A percentile compares a stretch with the other conserved stretches of the same genome.
These are phyloP conservation scores for Brevipalpus yothersi DNA, from an alignment of 1,140 invertebrate species.

Conservation along the genomic window DNA sequence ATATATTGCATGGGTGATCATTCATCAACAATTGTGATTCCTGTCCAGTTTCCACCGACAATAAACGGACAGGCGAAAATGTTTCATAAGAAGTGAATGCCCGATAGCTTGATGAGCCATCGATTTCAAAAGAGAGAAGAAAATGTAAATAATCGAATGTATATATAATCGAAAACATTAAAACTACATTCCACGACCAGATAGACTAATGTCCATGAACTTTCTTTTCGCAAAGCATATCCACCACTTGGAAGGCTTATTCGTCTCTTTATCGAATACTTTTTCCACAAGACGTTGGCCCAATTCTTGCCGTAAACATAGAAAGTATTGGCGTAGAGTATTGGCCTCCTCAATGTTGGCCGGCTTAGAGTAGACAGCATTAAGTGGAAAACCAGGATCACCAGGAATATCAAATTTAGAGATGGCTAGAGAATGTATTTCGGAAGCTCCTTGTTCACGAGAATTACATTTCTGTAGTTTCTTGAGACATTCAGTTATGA, in stretches of 20 bases:
- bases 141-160: too few species aligned
- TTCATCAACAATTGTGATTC: too few species aligned
- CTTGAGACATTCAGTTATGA: slow-evolving; percentile 93
- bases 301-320: slow-evolving; percentile 84
- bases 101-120: too few species aligned
- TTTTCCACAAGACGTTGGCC: slow-evolving; percentile 68
- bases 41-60: too few species aligned
- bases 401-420: slow-evolving; percentile 91
- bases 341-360: slow-evolving; percentile 45
- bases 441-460: slow-evolving; percentile 68
- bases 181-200: slow-evolving; percentile 25
- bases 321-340: slow-evolving; percentile 64
- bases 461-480: slow-evolving; percentile 68
- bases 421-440: slow-evolving; percentile 86
- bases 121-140: too few species aligned
- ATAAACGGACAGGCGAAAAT: too few species aligned
- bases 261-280: slow-evolving; percentile 65
- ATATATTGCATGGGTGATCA: too few species aligned
- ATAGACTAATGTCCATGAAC: slow-evolving; percentile 97
- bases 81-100: too few species aligned
- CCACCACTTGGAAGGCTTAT: slow-evolving; percentile 93
- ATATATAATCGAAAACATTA: not conserved
- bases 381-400: slow-evolving; percentile 82
- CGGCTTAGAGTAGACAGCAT: slow-evolving; percentile 84
- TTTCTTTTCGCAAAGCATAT: slow-evolving; percentile 95